A percentile compares a stretch with the other conserved stretches of the same genome.
phyloP scores from a whole-genome alignment of 2,888 invertebrate genomes.

The Dione vanillae region DNA sequence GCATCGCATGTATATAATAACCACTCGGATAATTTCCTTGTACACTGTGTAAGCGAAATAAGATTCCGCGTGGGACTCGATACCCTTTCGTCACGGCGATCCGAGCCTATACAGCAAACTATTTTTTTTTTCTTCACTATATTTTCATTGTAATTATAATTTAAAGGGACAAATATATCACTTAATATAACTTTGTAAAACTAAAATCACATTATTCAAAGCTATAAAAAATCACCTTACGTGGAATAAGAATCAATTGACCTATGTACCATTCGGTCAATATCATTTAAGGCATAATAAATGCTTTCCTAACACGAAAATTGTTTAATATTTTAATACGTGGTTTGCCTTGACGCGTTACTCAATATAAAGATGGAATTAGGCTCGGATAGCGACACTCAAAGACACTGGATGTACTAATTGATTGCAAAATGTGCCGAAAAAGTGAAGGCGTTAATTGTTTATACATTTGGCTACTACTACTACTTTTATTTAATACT shows the following conservation, averaged over 20 bases:
- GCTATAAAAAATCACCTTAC: constrained; percentile 47
- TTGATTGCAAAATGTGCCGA: constrained; percentile 56
- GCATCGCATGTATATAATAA: constrained; percentile 64
- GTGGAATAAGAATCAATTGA: constrained; percentile 55
- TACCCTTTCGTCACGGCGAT: constrained; percentile 55
- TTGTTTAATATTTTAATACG: constrained; percentile 73
- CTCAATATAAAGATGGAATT: constrained; percentile 72
- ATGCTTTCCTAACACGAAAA: constrained; percentile 69
- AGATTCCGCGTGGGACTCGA: constrained; percentile 58
- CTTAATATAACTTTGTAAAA: no score
- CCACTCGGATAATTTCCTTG: constrained; percentile 70
- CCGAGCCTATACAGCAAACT: constrained; percentile 39
- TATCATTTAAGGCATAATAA: constrained; percentile 58
- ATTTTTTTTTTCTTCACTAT: background rate
- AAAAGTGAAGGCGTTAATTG: constrained; percentile 6
- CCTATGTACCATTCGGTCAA: constrained; percentile 48
- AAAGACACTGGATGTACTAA: constrained; percentile 59
- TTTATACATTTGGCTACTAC: background rate
- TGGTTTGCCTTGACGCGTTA: constrained; percentile 74
- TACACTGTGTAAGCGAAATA: constrained; percentile 70
- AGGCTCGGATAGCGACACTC: constrained; percentile 56
- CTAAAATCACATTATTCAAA: no score
- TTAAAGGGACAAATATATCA: no score
- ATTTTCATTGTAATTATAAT: no score
- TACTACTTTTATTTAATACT: no score